Evolutionary conservation across 2,888 invertebrate genomes (phyloP).

Genomic region (Aphidoletes aphidimyza): DNA sequence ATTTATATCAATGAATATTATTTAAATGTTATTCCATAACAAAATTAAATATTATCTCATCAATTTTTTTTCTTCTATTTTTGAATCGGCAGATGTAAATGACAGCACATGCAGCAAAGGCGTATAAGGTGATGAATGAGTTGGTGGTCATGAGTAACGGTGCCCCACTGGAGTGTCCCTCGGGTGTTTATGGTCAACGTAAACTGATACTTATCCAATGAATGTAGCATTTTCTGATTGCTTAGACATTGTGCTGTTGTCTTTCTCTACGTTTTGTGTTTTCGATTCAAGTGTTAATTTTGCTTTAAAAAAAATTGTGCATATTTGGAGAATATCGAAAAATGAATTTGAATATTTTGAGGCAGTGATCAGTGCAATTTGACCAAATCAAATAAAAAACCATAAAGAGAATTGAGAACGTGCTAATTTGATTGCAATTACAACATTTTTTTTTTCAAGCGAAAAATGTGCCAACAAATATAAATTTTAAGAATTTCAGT

Average conservation of each 20-base stretch:
- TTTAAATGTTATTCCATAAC: background rate
- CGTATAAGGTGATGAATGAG: background rate
- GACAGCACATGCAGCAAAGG: background rate
- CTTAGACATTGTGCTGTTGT: background rate
- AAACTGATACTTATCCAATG: background rate
- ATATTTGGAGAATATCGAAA: too few species aligned
- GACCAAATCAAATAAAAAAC: too few species aligned
- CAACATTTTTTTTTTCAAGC: background rate
- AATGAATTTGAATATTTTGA: too few species aligned
- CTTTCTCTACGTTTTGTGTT: background rate
- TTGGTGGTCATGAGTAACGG: background rate
- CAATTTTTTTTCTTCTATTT: slow-evolving; percentile 40
- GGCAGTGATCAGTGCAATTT: too few species aligned
- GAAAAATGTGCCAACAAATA: too few species aligned
- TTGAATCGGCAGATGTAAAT: slow-evolving; percentile 3
- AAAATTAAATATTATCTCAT: slow-evolving; percentile 38
- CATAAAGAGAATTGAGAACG: too few species aligned
- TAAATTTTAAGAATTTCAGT: background rate
- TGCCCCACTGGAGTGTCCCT: background rate
- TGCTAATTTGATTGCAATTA: too few species aligned
- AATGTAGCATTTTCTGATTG: background rate
- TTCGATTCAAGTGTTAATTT: background rate
- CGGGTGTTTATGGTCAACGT: background rate
- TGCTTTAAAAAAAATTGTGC: too few species aligned
- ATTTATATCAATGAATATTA: background rate